These are phyloP conservation scores for Zosterops borbonicus DNA, from an alignment of 2,113 vertebrate genomes.

Conservation along the genomic window DNA sequence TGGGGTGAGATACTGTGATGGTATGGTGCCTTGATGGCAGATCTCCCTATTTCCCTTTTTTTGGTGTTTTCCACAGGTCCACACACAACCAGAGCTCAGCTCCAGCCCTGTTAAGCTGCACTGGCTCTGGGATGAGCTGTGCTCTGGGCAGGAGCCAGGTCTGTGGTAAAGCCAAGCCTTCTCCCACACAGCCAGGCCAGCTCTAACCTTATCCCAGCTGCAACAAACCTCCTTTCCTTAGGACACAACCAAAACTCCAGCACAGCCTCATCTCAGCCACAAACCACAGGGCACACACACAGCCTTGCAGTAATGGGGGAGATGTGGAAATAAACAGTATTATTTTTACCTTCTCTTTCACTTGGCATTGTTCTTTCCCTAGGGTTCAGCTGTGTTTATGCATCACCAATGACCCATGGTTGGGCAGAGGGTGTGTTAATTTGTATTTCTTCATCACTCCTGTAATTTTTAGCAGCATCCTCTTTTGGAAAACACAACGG, in stretches of 20 bases:
- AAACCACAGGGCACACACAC: background rate
- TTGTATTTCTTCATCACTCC: background rate
- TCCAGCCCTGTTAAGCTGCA: fast-evolving
- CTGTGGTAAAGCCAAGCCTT: background rate
- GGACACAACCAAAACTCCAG: background rate
- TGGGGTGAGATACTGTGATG: background rate
- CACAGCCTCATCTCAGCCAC: background rate
- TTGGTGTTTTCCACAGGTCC: background rate
- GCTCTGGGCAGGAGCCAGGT: background rate
- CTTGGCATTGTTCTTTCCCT: background rate
- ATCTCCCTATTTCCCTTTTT: background rate
- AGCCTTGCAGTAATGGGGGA: background rate
- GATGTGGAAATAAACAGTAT: background rate
- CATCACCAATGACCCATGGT: background rate
- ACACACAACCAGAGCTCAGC: fast-evolving
- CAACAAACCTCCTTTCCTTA: background rate
- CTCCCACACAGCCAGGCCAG: background rate
- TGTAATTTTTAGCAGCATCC: conserved; percentile 51
- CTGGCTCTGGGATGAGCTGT: background rate
- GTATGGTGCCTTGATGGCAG: background rate
- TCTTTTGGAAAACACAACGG: conserved; percentile 11
- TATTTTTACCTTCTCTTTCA: background rate
- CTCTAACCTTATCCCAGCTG: background rate
- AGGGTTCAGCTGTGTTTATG: background rate
- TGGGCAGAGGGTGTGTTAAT: background rate